These are phyloP conservation scores for Aegithalos caudatus DNA, from an alignment of 2,113 vertebrate genomes.

Conservation along the genomic window DNA sequence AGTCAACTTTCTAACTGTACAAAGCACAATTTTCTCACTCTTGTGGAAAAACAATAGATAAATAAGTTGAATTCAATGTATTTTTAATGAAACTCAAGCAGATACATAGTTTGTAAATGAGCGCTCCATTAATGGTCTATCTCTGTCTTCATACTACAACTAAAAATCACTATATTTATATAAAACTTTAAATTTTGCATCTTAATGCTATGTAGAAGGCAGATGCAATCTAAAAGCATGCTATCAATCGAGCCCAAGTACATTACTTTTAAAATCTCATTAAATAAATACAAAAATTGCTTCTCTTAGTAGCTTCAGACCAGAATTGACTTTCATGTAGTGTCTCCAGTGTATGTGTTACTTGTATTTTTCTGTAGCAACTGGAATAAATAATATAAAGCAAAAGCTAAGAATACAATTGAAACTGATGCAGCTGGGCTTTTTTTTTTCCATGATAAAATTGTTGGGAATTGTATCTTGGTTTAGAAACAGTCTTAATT, in stretches of 20 bases:
- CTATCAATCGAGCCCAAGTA: neutral
- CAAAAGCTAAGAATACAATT: neutral
- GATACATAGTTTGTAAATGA: neutral
- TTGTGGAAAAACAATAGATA: neutral
- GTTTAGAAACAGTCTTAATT: neutral
- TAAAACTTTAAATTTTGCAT: neutral
- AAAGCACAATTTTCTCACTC: neutral
- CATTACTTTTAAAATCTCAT: neutral
- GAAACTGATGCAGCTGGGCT: neutral
- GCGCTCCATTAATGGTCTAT: neutral
- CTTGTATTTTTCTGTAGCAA: neutral
- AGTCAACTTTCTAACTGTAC: neutral
- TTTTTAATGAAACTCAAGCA: neutral
- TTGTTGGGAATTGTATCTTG: neutral
- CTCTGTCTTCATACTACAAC: neutral
- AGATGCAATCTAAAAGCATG: neutral
- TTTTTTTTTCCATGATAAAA: neutral
- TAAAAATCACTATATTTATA: neutral
- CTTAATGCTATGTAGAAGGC: neutral
- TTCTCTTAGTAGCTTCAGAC: neutral
- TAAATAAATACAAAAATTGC: neutral
- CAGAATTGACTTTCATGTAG: neutral
- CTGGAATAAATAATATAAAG: neutral
- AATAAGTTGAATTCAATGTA: neutral
- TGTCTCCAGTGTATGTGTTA: neutral